Conservation (phyloP, 1,140 invertebrate species). For the Meloidogyne hapla region DNA sequence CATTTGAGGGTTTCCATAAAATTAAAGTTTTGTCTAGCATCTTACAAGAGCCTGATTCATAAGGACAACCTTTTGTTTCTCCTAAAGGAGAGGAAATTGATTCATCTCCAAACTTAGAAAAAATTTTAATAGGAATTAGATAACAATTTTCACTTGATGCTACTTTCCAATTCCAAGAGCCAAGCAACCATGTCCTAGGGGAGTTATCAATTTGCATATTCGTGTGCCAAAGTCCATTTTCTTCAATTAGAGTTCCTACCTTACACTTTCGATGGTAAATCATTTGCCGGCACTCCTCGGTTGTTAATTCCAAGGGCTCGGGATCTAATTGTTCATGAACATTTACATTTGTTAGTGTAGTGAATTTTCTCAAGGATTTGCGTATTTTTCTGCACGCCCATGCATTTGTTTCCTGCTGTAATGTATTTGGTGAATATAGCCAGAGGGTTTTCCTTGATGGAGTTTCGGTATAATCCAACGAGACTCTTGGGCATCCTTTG, state of each 20-base stretch:
- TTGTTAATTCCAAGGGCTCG: background rate
- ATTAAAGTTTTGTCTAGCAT: background rate
- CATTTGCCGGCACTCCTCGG: constrained; percentile 14
- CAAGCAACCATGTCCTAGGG: background rate
- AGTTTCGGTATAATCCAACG: background rate
- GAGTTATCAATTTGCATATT: constrained; percentile 4
- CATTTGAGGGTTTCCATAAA: background rate
- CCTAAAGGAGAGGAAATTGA: background rate
- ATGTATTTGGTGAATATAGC: constrained; percentile 1
- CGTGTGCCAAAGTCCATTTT: constrained; percentile 3
- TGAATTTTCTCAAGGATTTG: constrained; percentile 5
- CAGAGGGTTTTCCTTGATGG: background rate
- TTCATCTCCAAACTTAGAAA: background rate
- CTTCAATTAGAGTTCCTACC: background rate
- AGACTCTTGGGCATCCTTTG: background rate
- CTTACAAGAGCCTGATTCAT: background rate
- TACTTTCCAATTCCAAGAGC: constrained; percentile 15
- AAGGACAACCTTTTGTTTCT: background rate
- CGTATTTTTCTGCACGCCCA: constrained; percentile 11
- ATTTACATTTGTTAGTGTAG: background rate
- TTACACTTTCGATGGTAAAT: background rate
- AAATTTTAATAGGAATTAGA: background rate
- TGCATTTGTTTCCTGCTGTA: background rate
- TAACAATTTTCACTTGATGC: constrained; percentile 11
- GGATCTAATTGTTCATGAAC: background rate